Percentiles rank a stretch among this genome's conserved stretches.
phyloP scores from a whole-genome alignment of 2,797 vertebrate genomes.

The Selene dorsalis region DNA sequence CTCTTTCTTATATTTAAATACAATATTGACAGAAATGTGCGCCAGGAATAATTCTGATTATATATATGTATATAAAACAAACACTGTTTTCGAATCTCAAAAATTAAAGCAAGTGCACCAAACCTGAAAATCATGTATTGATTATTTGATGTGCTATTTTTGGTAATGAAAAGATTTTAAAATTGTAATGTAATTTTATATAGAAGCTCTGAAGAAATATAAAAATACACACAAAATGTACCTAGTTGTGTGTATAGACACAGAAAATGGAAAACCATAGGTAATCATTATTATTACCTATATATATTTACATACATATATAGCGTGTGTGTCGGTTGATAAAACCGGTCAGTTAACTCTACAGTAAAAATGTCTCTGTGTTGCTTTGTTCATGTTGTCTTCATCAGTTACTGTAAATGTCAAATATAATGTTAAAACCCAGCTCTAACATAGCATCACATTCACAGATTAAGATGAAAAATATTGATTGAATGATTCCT shows the following conservation, averaged over 20 bases:
- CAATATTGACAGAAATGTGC: not conserved
- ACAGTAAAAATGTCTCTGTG: not conserved
- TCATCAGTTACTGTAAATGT: not conserved
- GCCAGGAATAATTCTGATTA: not conserved
- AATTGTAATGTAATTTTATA: slow-evolving; percentile 63
- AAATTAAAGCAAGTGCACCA: not conserved
- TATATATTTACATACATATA: too few relatives aligned
- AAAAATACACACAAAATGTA: slow-evolving; percentile 35
- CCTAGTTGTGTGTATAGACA: slow-evolving; percentile 39
- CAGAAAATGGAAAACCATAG: slow-evolving; percentile 59
- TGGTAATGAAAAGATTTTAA: not conserved
- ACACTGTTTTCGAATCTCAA: not conserved
- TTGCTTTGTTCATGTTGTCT: not conserved
- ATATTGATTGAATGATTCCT: slow-evolving; percentile 1
- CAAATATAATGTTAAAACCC: not conserved
- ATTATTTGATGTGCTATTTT: not conserved
- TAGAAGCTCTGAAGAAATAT: slow-evolving; percentile 32
- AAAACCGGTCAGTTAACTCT: not conserved
- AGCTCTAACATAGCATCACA: slow-evolving; percentile 15
- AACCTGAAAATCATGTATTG: slow-evolving; percentile 5
- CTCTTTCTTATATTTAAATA: slow-evolving; percentile 9
- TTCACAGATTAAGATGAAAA: not conserved
- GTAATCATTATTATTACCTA: slow-evolving; percentile 57
- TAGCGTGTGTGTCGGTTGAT: not conserved
- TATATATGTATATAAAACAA: too few relatives aligned